These are phyloP conservation scores for Steatornis caripensis DNA, from an alignment of 2,113 vertebrate genomes.

Conservation along the genomic window DNA sequence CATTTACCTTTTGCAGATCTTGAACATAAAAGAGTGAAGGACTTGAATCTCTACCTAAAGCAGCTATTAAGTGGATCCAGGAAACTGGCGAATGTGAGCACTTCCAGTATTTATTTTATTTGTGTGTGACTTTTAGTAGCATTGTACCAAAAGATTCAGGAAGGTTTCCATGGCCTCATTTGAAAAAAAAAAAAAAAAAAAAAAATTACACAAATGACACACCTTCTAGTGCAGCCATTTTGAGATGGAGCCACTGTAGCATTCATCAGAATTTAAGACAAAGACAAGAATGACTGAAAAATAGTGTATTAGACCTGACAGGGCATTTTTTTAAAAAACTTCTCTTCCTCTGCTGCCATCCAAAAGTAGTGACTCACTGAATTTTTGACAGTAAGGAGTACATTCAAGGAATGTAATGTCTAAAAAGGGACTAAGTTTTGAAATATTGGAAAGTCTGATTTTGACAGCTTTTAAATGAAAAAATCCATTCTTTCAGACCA, in stretches of 20 bases:
- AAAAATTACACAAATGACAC: not conserved
- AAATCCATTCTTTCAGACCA: not conserved
- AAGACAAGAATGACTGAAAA: not conserved
- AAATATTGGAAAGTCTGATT: slow-evolving; percentile 26
- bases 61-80: slow-evolving; percentile 75
- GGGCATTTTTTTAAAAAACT: not conserved
- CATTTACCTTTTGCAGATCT: slow-evolving; percentile 69
- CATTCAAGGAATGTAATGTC: not conserved
- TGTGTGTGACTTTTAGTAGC: not conserved
- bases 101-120: not conserved
- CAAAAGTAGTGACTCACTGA: slow-evolving; percentile 3
- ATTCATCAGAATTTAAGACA: not conserved
- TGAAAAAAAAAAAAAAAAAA: not conserved
- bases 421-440: not conserved
- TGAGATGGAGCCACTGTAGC: not conserved
- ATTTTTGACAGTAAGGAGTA: slow-evolving; percentile 26
- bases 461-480: slow-evolving; percentile 29
- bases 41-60: slow-evolving; percentile 82
- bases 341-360: not conserved
- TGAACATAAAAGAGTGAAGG: slow-evolving; percentile 71
- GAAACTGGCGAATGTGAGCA: slow-evolving; percentile 59
- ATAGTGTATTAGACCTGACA: not conserved
- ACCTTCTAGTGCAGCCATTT: not conserved
- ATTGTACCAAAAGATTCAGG: not conserved
- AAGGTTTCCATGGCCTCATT: not conserved